Evolutionary conservation across 2,888 invertebrate species (phyloP).

Genomic region (Metallyticus violacea): DNA sequence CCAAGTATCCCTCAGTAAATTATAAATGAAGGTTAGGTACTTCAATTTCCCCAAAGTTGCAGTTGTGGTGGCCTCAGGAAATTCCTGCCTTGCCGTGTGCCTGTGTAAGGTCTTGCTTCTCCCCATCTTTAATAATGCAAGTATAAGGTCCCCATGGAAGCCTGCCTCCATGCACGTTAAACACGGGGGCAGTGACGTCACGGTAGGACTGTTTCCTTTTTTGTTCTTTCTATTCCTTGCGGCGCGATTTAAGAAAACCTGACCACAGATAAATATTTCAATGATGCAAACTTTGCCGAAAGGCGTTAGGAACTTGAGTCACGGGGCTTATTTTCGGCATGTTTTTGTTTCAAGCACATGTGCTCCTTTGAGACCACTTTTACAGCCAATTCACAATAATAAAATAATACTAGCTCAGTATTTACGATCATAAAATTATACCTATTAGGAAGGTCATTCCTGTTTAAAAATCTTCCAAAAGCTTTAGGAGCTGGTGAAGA

Average conservation of each 20-base stretch:
- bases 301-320: neutral
- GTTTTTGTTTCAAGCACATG: neutral
- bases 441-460: too few relatives aligned
- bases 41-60: neutral
- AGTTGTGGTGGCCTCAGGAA: neutral
- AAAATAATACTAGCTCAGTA: too few relatives aligned
- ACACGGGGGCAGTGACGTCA: neutral
- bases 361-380: neutral
- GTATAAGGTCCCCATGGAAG: neutral
- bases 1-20: neutral
- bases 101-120: neutral
- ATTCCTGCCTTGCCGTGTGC: neutral
- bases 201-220: neutral
- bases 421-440: too few relatives aligned
- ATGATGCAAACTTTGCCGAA: neutral
- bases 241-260: neutral
- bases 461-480: too few relatives aligned
- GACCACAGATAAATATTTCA: neutral
- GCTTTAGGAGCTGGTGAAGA: too few relatives aligned
- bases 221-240: too few relatives aligned
- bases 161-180: neutral
- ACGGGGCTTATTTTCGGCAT: too few relatives aligned
- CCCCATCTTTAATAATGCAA: neutral
- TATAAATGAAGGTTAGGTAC: neutral
- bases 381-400: too few relatives aligned